Conservation (phyloP, 2,113 vertebrate species). For the Oncorhynchus tshawytscha region DNA sequence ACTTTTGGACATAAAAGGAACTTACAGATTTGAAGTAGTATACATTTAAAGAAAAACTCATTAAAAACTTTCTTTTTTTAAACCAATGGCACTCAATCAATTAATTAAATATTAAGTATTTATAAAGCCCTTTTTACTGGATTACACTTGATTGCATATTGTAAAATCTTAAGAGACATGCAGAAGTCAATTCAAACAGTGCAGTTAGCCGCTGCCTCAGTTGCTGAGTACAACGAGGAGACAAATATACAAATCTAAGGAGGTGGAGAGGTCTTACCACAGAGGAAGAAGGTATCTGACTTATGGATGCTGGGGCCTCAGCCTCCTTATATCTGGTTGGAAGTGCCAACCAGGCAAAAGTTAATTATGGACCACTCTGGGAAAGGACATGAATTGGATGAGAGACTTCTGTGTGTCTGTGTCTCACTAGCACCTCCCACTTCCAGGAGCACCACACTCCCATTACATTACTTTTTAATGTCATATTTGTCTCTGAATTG, state of each 20-base stretch:
- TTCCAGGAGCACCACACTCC: too few species aligned
- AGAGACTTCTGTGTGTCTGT: neutral
- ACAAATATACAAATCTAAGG: neutral
- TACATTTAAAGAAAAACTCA: too few species aligned
- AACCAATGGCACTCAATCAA: too few species aligned
- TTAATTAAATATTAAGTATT: too few species aligned
- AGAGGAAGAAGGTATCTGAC: neutral
- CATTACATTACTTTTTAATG: too few species aligned
- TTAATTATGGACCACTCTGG: slow-evolving; percentile 1
- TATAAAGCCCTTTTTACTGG: too few species aligned
- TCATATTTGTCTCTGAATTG: too few species aligned
- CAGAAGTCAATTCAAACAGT: neutral
- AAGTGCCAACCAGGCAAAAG: neutral
- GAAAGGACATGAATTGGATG: neutral
- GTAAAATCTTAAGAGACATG: neutral
- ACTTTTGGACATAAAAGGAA: too few species aligned
- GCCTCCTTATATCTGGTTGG: neutral
- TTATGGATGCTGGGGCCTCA: neutral
- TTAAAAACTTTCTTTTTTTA: too few species aligned
- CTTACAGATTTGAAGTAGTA: too few species aligned
- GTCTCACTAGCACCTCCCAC: neutral
- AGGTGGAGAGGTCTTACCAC: neutral
- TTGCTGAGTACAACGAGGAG: neutral
- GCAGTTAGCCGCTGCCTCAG: too few species aligned
- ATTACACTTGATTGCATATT: too few species aligned